A percentile compares a stretch with the other conserved stretches of the same genome.
phyloP scores from a whole-genome alignment of 1,140 invertebrate species.

The Caenorhabditis latens region DNA sequence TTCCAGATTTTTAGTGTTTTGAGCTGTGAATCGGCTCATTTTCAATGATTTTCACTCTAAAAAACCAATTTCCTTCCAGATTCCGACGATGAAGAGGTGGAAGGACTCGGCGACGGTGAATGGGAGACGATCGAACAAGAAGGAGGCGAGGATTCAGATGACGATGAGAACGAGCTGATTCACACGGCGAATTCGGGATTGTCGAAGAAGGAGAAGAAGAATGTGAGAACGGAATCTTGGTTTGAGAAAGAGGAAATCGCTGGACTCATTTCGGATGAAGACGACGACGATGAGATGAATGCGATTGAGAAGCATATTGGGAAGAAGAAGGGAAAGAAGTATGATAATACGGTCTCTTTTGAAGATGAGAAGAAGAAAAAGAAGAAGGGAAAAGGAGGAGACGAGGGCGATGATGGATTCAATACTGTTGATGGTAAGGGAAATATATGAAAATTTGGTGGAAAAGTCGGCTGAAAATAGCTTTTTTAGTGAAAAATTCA shows the following conservation, averaged over 20 bases:
- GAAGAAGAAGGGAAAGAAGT: constrained; percentile 71
- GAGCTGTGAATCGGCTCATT: too few species aligned
- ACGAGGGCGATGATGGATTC: constrained; percentile 47
- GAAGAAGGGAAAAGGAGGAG: background rate
- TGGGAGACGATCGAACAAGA: constrained; percentile 63
- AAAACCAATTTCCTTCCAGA: constrained; percentile 78
- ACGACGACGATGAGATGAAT: constrained; percentile 70
- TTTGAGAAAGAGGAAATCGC: constrained; percentile 68
- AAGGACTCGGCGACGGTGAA: constrained; percentile 82
- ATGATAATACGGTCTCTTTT: constrained; percentile 67
- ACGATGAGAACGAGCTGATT: constrained; percentile 70
- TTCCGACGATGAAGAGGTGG: constrained; percentile 69
- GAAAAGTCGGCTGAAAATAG: background rate
- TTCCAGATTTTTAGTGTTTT: background rate
- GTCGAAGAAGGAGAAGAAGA: constrained; percentile 63
- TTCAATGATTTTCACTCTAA: too few species aligned
- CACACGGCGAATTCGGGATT: constrained; percentile 65
- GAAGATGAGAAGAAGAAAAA: constrained; percentile 48
- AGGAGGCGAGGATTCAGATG: constrained; percentile 67
- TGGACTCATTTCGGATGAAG: constrained; percentile 67
- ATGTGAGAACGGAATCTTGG: constrained; percentile 66
- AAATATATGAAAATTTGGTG: constrained; percentile 4
- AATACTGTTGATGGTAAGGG: constrained; percentile 37
- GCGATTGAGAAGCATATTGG: constrained; percentile 71
- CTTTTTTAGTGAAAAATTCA: background rate